Evolutionary conservation across 2,113 vertebrate genomes (phyloP), one percentile per base, ranked within the genome.

Genomic region (Himantopus leucocephalus): DNA sequence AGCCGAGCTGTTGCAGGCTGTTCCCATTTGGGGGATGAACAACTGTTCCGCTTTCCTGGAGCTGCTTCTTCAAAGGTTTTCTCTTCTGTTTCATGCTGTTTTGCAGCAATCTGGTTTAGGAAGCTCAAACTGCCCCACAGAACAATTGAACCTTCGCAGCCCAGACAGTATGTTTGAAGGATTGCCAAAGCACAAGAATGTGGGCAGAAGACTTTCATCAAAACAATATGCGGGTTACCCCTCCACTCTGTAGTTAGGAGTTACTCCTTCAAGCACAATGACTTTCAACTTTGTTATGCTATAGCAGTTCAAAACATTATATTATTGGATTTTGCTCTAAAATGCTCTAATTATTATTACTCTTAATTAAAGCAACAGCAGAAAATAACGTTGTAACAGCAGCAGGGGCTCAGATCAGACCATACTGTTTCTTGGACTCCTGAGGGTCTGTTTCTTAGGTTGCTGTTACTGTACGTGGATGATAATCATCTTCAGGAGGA

Each of bases 1-100:
- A 74, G 92, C 92, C 86, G 79, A 83, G 64, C 75, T 92, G 17
- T 83, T 73, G 59, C 72, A 81, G 53, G 72, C 85, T 86, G 21
- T 91, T 95, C 79, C 76, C 24, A 8, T 87, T 47, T 66, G 20
- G 70, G 82, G 84, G 21, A 62, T 66, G 76, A 91, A 64, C 88
- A 91, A 82, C 80, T 34, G 34, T 59, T 95, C 68, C 85, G 93
- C 75, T 62, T 84, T 94, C 85, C 82, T 75, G 58, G 67, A 92
- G 85, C 74, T 83, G 11, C 78, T 59, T 2, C 81, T 94, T 94
- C 81, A 76, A 96, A 96, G 67, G 30, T 68, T 66, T 59, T 60
- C n/a, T 78, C 55, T 81, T 90, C 64, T 48, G 72, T 68, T 76
- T 43, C 92, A 13, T 29, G 82, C 85, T 92, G 84, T 10, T 84